Evolutionary conservation across 2,113 vertebrate species (phyloP), one percentile per base, ranked within the genome.

Genomic region (Brienomyrus longianalis): DNA sequence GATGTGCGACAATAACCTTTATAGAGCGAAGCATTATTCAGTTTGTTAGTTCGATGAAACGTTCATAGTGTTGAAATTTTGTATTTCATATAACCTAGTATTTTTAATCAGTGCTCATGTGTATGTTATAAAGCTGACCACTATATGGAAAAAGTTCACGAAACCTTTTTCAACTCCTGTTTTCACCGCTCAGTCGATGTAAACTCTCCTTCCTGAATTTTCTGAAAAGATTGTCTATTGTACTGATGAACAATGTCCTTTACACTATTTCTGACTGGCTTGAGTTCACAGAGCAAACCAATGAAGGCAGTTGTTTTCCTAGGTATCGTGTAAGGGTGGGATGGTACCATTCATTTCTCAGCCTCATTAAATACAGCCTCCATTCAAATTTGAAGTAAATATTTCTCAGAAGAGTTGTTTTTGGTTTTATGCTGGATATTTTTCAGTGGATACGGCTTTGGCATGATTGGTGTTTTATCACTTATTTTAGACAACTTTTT

Each of bases 181-280:
- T 70, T 70, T 43, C 74, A 6, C 6, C 35, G 74, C 35, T 39
- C 74, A 80, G 17, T 10, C 15, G 31, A 80, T 35, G 31, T 19
- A 8, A 19, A 15, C 13, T 94, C 93, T 94, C 92, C 94, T 93
- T 95, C 94, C 93, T 95, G 94, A 93, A 95, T 93, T 95, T 94
- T 94, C 92, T 89, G 91, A 94, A 97, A 96, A 97, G 94, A 94
- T 92, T 93, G 91, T 93, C 96, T 96, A 96, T 98, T 98, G 97
- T 99, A 91, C 74, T 39, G 74, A 43, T 35, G 74, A 80, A 80
- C 74, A 80, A 80, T 80, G 74, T 39, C 94, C 93, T 90, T 89
- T 39, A 80, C 94, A 94, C 94, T 92, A 7, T 93, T 95, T 95
- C 95, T 96, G 94, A 93, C 94, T 95, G 95, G 94, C 93, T 93